Evolutionary conservation across 1,140 invertebrate species (phyloP), one percentile per base, ranked within the genome.

Genomic region (Ditylenchus dipsaci): DNA sequence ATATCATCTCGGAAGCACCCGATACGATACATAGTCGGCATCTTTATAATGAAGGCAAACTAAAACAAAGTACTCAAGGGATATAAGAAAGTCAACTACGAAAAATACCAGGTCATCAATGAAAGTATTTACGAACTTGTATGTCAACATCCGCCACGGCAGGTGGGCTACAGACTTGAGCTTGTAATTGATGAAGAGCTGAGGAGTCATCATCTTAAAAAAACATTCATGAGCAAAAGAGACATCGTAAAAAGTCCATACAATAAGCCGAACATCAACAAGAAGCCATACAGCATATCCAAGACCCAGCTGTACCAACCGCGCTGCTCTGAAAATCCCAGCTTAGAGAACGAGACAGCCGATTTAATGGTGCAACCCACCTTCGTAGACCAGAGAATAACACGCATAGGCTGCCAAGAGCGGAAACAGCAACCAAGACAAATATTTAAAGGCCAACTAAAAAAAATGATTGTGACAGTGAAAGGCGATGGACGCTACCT

Each of bases 81-180:
- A n/a, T n/a, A n/a, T n/a, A n/a, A n/a, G n/a, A n/a, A n/a, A n/a
- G n/a, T n/a, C n/a, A n/a, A n/a, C n/a, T n/a, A n/a, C n/a, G n/a
- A n/a, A n/a, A n/a, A n/a, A n/a, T 21, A 29, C 59, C 27, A 98
- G 87, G 84, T 98, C 95, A 84, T 98, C 95, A 74, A 98, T 97
- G 84, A 99, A 97, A 0, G 95, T 98, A 83, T 97, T 98, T 82
- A 97, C 97, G 19, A 95, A 95, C 87, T 89, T 96, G 84, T 97
- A 98, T 89, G 95, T 97, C 80, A 98, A 96, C 43, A 93, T 90
- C 80, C 90, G 88, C 94, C 95, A 97, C 9, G 95, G 95, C 61
- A 99, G 83, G 82, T 97, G 94, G 11, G 95, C 94, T n/a, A 99
- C 95, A 26, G 94, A 97, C 82, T 97, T 97, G 26, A 98, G 85